Evolutionary conservation across 1,140 invertebrate species (phyloP).

Genomic region (Zaprionus ghesquierei): DNA sequence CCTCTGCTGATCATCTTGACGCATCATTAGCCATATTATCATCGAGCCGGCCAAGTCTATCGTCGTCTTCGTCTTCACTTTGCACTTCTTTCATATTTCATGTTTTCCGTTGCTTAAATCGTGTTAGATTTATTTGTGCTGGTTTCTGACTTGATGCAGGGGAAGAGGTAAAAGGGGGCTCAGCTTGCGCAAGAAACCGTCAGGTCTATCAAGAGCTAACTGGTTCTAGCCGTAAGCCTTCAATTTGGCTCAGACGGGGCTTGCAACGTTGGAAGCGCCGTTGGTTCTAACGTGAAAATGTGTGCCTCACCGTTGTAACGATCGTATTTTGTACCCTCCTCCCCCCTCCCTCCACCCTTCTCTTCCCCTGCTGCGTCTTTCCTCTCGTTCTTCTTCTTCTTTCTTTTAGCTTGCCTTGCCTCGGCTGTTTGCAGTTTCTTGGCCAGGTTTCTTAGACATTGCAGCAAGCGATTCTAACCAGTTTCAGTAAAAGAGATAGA

Average conservation of each 20-base stretch:
- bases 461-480: constrained; percentile 70
- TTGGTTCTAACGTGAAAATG: constrained; percentile 75
- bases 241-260: constrained; percentile 60
- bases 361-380: neutral
- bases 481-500: constrained; percentile 35
- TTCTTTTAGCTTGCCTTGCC: constrained; percentile 14
- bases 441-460: constrained; percentile 44
- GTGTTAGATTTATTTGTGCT: constrained; percentile 74
- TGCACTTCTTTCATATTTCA: constrained; percentile 67
- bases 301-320: constrained; percentile 77
- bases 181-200: constrained; percentile 59
- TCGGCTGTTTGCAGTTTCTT: constrained; percentile 21
- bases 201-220: constrained; percentile 56
- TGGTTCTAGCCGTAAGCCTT: constrained; percentile 69
- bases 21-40: constrained; percentile 46
- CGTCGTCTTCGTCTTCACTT: neutral
- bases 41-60: constrained; percentile 8
- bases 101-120: constrained; percentile 77
- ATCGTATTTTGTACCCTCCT: neutral
- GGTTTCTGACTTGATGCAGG: neutral
- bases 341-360: neutral
- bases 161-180: neutral
- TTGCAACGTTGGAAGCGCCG: constrained; percentile 57
- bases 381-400: neutral
- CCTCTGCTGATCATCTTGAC: constrained; percentile 19